These are phyloP conservation scores for Cassiopea xamachana DNA, from an alignment of 30 jellyfish, hydroid and myxozoan species.

Conservation along the genomic window DNA sequence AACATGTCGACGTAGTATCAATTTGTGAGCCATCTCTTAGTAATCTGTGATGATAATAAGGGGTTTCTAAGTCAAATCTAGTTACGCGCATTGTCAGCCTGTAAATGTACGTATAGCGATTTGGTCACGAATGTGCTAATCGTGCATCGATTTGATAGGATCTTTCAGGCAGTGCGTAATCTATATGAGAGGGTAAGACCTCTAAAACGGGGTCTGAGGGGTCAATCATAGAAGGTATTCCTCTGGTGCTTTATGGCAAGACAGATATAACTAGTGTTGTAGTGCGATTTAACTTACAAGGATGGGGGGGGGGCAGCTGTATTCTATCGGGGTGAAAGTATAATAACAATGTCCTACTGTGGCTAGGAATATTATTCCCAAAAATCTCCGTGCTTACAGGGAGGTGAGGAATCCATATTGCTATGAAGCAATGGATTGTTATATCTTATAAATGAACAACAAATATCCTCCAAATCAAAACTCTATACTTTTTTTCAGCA, in stretches of 20 bases:
- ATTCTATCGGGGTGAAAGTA: too few relatives aligned
- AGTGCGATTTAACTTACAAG: not conserved
- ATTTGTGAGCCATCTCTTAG: not conserved
- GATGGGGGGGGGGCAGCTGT: not conserved
- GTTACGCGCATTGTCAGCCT: not conserved
- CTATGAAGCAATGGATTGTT: too few relatives aligned
- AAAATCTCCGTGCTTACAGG: too few relatives aligned
- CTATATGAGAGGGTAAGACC: not conserved
- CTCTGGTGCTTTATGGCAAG: not conserved
- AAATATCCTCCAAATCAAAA: too few relatives aligned
- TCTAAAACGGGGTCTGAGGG: slow-evolving; percentile 9
- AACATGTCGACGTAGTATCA: not conserved
- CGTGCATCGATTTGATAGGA: not conserved
- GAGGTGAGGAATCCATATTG: too few relatives aligned
- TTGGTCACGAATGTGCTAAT: not conserved
- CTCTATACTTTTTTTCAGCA: too few relatives aligned
- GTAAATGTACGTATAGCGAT: not conserved
- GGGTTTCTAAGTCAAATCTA: not conserved
- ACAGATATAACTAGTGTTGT: not conserved
- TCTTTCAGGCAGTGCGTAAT: not conserved
- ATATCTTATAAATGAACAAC: too few relatives aligned
- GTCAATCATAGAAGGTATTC: not conserved
- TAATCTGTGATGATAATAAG: not conserved
- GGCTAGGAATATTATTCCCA: too few relatives aligned
- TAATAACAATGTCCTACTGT: too few relatives aligned